Percentiles rank a stretch among this genome's conserved stretches.
phyloP scores from a whole-genome alignment of 2,888 invertebrate species.

The Stenolophus ochropezus region DNA sequence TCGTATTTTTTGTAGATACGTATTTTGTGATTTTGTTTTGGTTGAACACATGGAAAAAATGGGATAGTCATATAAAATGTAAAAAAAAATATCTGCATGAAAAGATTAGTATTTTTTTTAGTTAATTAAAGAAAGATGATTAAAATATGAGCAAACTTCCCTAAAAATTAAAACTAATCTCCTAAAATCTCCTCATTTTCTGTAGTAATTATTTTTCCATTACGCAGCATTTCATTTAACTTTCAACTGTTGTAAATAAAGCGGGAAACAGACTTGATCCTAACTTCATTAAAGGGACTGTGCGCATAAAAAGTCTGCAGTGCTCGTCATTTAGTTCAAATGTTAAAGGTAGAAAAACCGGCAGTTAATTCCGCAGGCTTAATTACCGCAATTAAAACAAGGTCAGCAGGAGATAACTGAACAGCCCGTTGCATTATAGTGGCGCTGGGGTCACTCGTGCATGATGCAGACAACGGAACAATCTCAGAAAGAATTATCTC shows the following conservation, averaged over 20 bases:
- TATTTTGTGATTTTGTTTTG: too few relatives aligned
- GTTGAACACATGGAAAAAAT: too few relatives aligned
- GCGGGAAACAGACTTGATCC: not conserved
- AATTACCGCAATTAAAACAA: constrained; percentile 56
- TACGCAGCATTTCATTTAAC: not conserved
- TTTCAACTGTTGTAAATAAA: not conserved
- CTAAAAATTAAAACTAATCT: not conserved
- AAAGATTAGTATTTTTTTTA: too few relatives aligned
- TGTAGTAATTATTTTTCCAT: not conserved
- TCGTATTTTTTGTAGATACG: too few relatives aligned
- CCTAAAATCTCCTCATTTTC: not conserved
- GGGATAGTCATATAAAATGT: too few relatives aligned
- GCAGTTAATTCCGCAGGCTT: constrained; percentile 44
- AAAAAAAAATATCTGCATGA: too few relatives aligned
- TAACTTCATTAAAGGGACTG: not conserved
- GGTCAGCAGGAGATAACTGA: constrained; percentile 50
- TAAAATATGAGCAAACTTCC: not conserved
- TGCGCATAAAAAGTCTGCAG: not conserved
- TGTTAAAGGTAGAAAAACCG: constrained; percentile 44
- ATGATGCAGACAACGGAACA: constrained; percentile 41
- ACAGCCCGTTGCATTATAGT: constrained; percentile 31
- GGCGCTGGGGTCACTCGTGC: constrained; percentile 13
- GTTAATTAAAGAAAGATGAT: not conserved
- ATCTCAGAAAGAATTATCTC: not conserved
- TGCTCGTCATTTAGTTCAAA: constrained; percentile 47